Percentiles rank a stretch among this genome's conserved stretches.
Evolutionary conservation across 2,113 vertebrate genomes (phyloP).

Genomic region (Orthonyx spaldingii): DNA sequence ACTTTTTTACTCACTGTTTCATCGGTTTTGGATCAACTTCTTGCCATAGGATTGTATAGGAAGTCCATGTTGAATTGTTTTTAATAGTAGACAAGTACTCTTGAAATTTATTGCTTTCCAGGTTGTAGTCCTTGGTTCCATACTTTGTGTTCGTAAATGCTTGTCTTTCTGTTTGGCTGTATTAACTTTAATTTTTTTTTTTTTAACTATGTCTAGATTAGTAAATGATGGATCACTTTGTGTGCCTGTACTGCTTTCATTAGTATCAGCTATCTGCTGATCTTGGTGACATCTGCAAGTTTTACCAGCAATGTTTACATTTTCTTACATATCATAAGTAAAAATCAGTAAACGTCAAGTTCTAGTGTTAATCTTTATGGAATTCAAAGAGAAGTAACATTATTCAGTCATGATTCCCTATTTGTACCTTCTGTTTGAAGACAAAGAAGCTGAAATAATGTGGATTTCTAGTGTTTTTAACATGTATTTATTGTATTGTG

Average conservation of each 20-base stretch:
- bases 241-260: background rate
- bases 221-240: background rate
- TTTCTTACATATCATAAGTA: background rate
- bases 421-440: background rate
- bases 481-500: background rate
- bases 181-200: background rate
- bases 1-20: background rate
- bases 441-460: background rate
- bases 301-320: background rate
- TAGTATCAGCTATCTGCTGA: background rate
- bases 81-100: background rate
- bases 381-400: background rate
- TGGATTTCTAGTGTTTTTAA: background rate
- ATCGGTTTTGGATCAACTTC: background rate
- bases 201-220: background rate
- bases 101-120: background rate
- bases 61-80: background rate
- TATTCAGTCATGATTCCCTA: background rate
- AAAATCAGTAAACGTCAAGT: background rate
- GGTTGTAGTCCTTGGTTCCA: background rate
- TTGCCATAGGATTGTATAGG: background rate
- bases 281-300: background rate
- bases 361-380: background rate
- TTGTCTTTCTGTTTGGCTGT: background rate
- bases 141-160: background rate